These are phyloP conservation scores for Linyphia triangularis DNA, from an alignment of 2,888 invertebrate genomes.

Conservation along the genomic window DNA sequence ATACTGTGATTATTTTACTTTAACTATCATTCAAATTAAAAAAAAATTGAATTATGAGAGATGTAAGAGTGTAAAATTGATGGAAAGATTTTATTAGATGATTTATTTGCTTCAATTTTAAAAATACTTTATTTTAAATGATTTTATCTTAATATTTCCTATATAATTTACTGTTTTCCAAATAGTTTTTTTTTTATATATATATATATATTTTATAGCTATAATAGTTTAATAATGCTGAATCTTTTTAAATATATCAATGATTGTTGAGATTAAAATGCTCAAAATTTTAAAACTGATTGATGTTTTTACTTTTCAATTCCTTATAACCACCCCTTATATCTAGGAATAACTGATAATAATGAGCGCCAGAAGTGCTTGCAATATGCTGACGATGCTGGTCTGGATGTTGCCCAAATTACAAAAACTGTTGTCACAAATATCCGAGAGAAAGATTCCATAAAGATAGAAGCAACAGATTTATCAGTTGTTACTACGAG, in stretches of 20 bases:
- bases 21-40: background rate
- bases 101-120: too few relatives aligned
- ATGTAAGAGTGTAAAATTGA: too few relatives aligned
- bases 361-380: slow-evolving; percentile 80
- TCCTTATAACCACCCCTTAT: too few relatives aligned
- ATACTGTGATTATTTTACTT: background rate
- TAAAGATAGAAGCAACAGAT: slow-evolving; percentile 70
- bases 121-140: too few relatives aligned
- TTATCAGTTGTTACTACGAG: slow-evolving; percentile 83
- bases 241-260: too few relatives aligned
- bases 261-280: too few relatives aligned
- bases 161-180: background rate
- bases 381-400: slow-evolving; percentile 83
- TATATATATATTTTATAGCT: background rate
- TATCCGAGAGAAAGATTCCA: slow-evolving; percentile 80
- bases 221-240: background rate
- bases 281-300: too few relatives aligned
- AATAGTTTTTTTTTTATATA: background rate
- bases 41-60: background rate
- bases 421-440: slow-evolving; percentile 92
- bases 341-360: slow-evolving; percentile 79
- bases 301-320: too few relatives aligned
- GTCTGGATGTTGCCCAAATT: slow-evolving; percentile 90
- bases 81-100: too few relatives aligned
- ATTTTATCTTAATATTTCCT: background rate